Evolutionary conservation across 2,888 invertebrate species (phyloP).

Genomic region (Microchrysa polita): DNA sequence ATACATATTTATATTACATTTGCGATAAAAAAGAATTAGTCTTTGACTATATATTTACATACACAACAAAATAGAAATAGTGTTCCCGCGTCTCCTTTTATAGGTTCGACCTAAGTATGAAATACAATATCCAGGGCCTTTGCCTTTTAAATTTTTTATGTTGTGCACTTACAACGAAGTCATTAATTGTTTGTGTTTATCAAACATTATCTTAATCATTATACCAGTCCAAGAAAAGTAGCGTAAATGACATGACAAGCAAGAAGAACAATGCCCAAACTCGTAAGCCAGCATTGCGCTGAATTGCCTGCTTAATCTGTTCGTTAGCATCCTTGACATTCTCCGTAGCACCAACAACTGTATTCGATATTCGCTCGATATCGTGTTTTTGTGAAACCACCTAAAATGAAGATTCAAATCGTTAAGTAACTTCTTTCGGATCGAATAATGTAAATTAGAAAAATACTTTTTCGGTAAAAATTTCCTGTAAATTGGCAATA

Average conservation of each 20-base stretch:
- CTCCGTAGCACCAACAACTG: slow-evolving; percentile 91
- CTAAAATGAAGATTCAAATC: slow-evolving; percentile 58
- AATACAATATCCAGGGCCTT: no score
- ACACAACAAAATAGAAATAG: no score
- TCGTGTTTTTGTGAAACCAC: slow-evolving; percentile 93
- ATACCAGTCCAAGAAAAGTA: slow-evolving; percentile 98
- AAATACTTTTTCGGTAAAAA: slow-evolving; percentile 91
- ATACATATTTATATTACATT: no score
- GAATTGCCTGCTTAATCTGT: slow-evolving; percentile 96
- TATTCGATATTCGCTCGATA: slow-evolving; percentile 88
- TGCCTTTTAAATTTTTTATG: no score
- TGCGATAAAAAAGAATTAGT: no score
- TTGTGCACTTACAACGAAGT: no score
- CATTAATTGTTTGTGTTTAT: no score
- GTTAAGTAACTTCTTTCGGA: not conserved
- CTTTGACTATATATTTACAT: no score
- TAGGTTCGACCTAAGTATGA: no score
- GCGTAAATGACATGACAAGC: slow-evolving; percentile 93
- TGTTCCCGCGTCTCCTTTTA: no score
- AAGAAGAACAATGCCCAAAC: slow-evolving; percentile 96
- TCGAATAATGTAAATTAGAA: not conserved
- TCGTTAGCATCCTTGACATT: slow-evolving; percentile 97
- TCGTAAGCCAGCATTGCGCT: slow-evolving; percentile 93
- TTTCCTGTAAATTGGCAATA: slow-evolving; percentile 93
- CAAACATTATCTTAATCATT: slow-evolving; percentile 73